Percentiles rank a stretch among this genome's conserved stretches.
phyloP scores from a whole-genome alignment of 2,113 vertebrate genomes.

The Nesogale talazaci region DNA sequence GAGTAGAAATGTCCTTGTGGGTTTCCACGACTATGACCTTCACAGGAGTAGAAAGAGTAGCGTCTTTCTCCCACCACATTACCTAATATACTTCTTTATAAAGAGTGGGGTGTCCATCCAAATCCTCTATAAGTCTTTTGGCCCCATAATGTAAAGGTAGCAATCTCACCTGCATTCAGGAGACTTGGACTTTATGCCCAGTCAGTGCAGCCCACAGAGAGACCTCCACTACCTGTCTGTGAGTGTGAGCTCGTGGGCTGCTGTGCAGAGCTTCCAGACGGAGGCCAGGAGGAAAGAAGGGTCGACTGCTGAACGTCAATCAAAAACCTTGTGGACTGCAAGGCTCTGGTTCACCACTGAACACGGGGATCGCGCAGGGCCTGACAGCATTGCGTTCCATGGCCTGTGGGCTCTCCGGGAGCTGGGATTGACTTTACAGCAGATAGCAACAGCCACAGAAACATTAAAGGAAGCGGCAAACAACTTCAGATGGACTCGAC shows the following conservation, averaged over 20 bases:
- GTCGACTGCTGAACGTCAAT: neutral
- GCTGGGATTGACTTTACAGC: neutral
- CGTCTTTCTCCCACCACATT: no score
- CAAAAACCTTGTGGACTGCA: neutral
- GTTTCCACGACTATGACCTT: no score
- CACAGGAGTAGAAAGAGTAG: no score
- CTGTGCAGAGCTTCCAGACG: neutral
- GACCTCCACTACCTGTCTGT: neutral
- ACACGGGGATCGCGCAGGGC: neutral
- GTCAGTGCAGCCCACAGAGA: neutral
- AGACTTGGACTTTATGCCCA: neutral
- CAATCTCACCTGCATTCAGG: neutral
- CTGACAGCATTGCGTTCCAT: neutral
- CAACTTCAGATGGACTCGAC: neutral
- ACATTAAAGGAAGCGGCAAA: slow-evolving; percentile 18
- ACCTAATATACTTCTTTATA: neutral
- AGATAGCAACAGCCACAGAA: neutral
- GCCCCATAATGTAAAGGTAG: neutral
- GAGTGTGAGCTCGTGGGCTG: neutral
- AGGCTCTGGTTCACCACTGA: neutral
- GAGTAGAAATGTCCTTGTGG: no score
- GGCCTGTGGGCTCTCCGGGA: no score
- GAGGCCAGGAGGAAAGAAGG: neutral
- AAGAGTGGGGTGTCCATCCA: neutral
- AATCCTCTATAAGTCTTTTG: neutral